A percentile compares a stretch with the other conserved stretches of the same genome.
These are phyloP conservation scores for rabbit (Oryctolagus cuniculus) DNA, from an alignment of 2,113 vertebrate genomes.

Conservation along the genomic window mOryCun1.1 NC_091432.1:159631501-159632000, in stretches of 20 bases:
- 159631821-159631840: neutral
- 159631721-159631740: slow-evolving; percentile 1
- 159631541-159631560: neutral
- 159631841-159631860: slow-evolving; percentile 41
- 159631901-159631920: slow-evolving; percentile 5
- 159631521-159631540: neutral
- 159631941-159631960: slow-evolving; percentile 19
- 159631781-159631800: neutral
- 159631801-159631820: neutral
- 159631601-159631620: neutral
- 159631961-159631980: neutral
- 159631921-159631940: neutral
- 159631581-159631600: neutral
- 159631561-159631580: neutral
- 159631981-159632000: neutral
- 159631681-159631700: neutral
- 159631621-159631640: slow-evolving; percentile 33
- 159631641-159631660: neutral
- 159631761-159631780: neutral
- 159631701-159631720: neutral
- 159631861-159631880: neutral
- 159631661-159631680: neutral
- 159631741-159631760: neutral
- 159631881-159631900: neutral
- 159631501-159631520: neutral